Conservation (phyloP, 2,113 vertebrate genomes). For the Toxotes jaculatrix region DNA sequence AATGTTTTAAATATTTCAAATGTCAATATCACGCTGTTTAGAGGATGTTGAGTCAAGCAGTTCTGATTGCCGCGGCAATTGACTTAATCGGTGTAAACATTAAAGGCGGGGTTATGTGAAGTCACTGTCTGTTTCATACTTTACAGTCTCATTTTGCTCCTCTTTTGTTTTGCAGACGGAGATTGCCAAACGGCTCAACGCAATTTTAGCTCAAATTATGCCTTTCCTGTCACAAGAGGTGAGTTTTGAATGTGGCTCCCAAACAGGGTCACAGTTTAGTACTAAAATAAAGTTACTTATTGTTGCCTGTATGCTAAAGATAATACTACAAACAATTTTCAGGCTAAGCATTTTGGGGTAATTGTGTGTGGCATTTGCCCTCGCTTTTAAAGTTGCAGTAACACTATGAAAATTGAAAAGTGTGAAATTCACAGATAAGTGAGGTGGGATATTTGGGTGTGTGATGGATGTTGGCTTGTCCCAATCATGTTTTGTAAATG, state of each 20-base stretch:
- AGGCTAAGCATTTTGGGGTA: slow-evolving; percentile 35
- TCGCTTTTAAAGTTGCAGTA: slow-evolving; percentile 25
- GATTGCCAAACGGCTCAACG: slow-evolving; percentile 97
- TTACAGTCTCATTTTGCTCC: slow-evolving; percentile 66
- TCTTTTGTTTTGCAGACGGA: slow-evolving; percentile 90
- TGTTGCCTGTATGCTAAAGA: slow-evolving; percentile 22
- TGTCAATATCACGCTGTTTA: slow-evolving; percentile 88
- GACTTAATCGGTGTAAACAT: slow-evolving; percentile 86
- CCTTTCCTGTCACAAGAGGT: slow-evolving; percentile 99
- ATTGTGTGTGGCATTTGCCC: slow-evolving; percentile 33
- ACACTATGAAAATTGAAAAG: slow-evolving; percentile 36
- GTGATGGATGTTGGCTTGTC: slow-evolving; percentile 32
- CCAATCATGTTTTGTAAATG: slow-evolving; percentile 71
- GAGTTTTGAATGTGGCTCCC: slow-evolving; percentile 72
- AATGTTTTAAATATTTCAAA: slow-evolving; percentile 88
- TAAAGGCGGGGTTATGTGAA: slow-evolving; percentile 77
- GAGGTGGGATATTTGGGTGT: slow-evolving; percentile 34
- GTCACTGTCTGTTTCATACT: slow-evolving; percentile 73
- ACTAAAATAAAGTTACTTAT: slow-evolving; percentile 11
- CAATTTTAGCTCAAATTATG: slow-evolving; percentile 98
- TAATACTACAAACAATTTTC: background rate
- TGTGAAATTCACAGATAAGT: slow-evolving; percentile 51
- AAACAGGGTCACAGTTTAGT: slow-evolving; percentile 19
- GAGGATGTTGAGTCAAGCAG: slow-evolving; percentile 87
- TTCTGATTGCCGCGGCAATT: slow-evolving; percentile 87